Percentiles rank a stretch among this genome's conserved stretches.
Conservation (phyloP, 2,888 invertebrate species). For the Psylliodes chrysocephalus region DNA sequence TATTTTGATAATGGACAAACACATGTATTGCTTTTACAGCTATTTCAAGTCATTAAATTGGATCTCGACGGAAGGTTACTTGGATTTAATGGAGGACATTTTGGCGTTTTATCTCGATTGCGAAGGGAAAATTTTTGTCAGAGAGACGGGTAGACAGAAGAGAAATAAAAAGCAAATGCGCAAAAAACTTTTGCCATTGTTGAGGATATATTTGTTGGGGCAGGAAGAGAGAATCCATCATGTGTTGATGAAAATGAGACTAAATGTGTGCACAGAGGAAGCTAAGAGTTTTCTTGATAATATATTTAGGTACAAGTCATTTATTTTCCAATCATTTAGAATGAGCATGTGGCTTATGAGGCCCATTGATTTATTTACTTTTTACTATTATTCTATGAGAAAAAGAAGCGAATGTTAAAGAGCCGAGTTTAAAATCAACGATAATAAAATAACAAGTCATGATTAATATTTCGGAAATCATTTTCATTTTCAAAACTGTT, state of each 20-base stretch:
- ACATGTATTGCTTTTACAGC: constrained; percentile 49
- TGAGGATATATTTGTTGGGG: constrained; percentile 48
- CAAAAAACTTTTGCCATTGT: constrained; percentile 43
- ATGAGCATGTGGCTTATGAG: too few species aligned
- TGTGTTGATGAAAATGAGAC: constrained; percentile 51
- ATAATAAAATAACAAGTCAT: too few species aligned
- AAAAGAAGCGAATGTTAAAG: too few species aligned
- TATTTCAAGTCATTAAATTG: constrained; percentile 46
- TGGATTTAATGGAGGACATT: constrained; percentile 53
- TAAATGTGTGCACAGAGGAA: constrained; percentile 37
- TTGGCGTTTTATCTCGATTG: constrained; percentile 49
- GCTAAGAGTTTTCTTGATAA: constrained; percentile 49
- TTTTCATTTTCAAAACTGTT: too few species aligned
- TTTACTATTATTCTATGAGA: too few species aligned
- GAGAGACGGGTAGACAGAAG: constrained; percentile 39
- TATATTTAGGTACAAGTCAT: constrained; percentile 51
- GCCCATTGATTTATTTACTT: too few species aligned
- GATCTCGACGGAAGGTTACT: constrained; percentile 47
- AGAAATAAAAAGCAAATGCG: constrained; percentile 37
- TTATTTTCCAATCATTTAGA: too few species aligned
- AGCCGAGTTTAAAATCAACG: too few species aligned
- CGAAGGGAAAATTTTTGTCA: constrained; percentile 44
- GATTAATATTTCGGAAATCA: too few species aligned
- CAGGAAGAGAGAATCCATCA: constrained; percentile 50
- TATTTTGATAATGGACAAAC: constrained; percentile 29